Percentiles rank a stretch among this genome's conserved stretches.
phyloP scores from a whole-genome alignment of 1,140 invertebrate species.

The Drosophila paulistorum region DNA sequence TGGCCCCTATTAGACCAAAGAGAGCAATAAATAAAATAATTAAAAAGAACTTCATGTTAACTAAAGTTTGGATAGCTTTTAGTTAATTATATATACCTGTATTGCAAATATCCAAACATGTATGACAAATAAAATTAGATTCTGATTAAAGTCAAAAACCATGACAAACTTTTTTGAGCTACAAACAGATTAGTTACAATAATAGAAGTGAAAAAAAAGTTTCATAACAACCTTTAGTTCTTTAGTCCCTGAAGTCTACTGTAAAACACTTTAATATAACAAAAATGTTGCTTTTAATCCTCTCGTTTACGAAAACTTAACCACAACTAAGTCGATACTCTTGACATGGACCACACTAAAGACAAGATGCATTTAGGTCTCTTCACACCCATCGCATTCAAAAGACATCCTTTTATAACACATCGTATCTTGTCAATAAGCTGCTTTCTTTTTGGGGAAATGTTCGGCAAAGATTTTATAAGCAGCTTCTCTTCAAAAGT shows the following conservation, averaged over 20 bases:
- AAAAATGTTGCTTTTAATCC: background rate
- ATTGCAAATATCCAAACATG: no score
- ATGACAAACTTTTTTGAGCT: no score
- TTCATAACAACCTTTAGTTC: no score
- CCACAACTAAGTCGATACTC: conserved; percentile 26
- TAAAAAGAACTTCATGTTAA: background rate
- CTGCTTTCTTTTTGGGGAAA: conserved; percentile 45
- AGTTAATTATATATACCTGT: no score
- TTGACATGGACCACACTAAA: conserved; percentile 60
- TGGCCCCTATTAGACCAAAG: background rate
- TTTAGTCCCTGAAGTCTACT: background rate
- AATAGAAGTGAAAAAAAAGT: no score
- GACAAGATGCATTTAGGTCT: conserved; percentile 23
- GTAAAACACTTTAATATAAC: background rate
- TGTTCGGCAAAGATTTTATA: conserved; percentile 59
- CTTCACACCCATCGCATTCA: no score
- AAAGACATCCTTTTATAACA: background rate
- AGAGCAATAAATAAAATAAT: background rate
- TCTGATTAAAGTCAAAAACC: background rate
- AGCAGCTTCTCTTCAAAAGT: conserved; percentile 49
- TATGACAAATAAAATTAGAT: background rate
- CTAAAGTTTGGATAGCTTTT: no score
- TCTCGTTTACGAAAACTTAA: conserved; percentile 10
- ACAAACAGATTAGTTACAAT: no score
- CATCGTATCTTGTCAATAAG: conserved; percentile 56